Percentiles rank a stretch among this genome's conserved stretches.
These are phyloP conservation scores for Diachrysia chrysitis DNA, from an alignment of 2,888 invertebrate species.

Conservation along the genomic window DNA sequence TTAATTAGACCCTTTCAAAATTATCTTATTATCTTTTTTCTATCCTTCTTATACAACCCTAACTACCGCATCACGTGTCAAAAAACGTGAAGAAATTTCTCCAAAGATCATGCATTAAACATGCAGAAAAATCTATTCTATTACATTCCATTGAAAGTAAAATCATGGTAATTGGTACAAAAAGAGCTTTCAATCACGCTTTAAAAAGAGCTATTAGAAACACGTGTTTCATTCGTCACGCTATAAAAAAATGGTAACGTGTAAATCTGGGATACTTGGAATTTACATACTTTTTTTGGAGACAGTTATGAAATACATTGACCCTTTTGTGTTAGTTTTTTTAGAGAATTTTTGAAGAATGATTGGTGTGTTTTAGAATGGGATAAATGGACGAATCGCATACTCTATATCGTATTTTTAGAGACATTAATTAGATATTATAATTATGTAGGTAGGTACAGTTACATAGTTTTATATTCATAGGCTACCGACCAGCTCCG, in stretches of 20 bases:
- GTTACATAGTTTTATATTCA: no score
- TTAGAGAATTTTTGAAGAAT: not conserved
- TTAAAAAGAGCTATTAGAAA: not conserved
- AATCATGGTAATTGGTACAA: constrained; percentile 22
- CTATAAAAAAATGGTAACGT: not conserved
- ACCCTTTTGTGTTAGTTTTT: not conserved
- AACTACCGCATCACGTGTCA: not conserved
- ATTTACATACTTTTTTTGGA: not conserved
- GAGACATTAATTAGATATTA: no score
- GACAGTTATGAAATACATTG: not conserved
- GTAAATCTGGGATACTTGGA: not conserved
- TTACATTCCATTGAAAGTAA: constrained; percentile 35
- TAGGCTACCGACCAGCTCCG: no score
- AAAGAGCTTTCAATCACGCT: constrained; percentile 11
- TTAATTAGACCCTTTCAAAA: no score
- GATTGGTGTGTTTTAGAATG: not conserved
- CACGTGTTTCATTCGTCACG: constrained; percentile 17
- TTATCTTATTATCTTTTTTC: no score
- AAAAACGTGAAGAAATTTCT: constrained; percentile 3
- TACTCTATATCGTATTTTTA: no score
- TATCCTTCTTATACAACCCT: not conserved
- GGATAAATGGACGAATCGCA: not conserved
- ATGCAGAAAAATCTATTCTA: constrained; percentile 9
- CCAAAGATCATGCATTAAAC: constrained; percentile 2
- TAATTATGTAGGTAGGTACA: no score